Conservation (phyloP, 2,113 vertebrate species). For the Elachura formosa region DNA sequence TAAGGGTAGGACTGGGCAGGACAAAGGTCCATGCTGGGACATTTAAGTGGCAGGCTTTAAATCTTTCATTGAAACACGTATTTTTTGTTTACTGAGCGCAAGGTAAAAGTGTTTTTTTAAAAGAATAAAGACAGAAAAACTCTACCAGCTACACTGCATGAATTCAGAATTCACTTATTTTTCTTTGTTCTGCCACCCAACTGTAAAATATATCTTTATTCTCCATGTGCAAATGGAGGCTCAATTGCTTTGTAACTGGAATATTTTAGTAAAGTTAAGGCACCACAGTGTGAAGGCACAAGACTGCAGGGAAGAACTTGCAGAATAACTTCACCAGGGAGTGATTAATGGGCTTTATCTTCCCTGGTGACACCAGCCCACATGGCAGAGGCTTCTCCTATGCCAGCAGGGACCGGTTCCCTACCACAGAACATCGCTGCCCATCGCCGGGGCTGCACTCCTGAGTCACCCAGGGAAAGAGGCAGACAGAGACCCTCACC, state of each 20-base stretch:
- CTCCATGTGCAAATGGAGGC: background rate
- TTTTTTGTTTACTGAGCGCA: background rate
- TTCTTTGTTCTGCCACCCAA: background rate
- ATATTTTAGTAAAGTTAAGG: background rate
- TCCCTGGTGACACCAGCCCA: background rate
- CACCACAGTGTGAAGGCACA: background rate
- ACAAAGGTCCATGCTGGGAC: background rate
- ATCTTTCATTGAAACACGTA: background rate
- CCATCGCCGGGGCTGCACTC: accelerated
- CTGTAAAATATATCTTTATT: background rate
- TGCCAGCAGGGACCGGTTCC: background rate
- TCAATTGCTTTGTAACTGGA: background rate
- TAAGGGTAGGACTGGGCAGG: background rate
- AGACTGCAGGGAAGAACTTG: background rate
- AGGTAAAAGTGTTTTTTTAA: background rate
- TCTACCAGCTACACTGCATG: background rate
- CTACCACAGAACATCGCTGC: background rate
- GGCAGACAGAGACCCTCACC: accelerated
- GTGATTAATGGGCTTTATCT: background rate
- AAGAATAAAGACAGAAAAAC: background rate
- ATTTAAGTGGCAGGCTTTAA: background rate
- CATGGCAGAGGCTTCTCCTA: background rate
- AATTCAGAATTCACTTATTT: background rate
- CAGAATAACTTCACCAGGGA: background rate
- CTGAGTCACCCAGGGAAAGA: background rate